Evolutionary conservation across 2,113 vertebrate genomes (phyloP).

Genomic region (Percina caprodes): DNA sequence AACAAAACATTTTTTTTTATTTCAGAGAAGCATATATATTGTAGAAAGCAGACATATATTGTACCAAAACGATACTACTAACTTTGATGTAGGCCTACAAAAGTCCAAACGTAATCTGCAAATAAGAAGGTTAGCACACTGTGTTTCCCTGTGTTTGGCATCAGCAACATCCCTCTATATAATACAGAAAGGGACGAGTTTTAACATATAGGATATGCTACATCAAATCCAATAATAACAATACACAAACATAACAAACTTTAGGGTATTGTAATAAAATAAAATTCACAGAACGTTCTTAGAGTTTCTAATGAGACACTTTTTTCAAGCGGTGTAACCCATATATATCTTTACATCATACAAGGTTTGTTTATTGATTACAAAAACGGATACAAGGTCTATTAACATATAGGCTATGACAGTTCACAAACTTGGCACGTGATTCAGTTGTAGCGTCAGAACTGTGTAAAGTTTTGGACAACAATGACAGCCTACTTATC

Average conservation of each 20-base stretch:
- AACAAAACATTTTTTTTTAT: neutral
- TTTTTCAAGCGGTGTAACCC: neutral
- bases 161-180: too few species aligned
- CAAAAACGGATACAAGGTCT: neutral
- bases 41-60: too few species aligned
- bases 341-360: neutral
- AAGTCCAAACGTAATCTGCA: neutral
- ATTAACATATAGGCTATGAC: neutral
- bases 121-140: neutral
- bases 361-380: neutral
- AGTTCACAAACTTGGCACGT: neutral
- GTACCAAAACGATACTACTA: neutral
- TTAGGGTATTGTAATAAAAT: neutral
- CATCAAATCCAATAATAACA: neutral
- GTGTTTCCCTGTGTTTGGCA: neutral
- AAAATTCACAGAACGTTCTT: neutral
- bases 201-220: neutral
- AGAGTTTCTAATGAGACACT: neutral
- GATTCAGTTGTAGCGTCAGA: conserved; percentile 1
- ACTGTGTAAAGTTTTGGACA: neutral
- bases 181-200: neutral
- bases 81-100: neutral
- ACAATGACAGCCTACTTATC: conserved; percentile 62
- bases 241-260: neutral
- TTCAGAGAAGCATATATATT: neutral